Conservation (phyloP, 2,888 invertebrate species). For the Ashinkailepas kermadecensis region DNA sequence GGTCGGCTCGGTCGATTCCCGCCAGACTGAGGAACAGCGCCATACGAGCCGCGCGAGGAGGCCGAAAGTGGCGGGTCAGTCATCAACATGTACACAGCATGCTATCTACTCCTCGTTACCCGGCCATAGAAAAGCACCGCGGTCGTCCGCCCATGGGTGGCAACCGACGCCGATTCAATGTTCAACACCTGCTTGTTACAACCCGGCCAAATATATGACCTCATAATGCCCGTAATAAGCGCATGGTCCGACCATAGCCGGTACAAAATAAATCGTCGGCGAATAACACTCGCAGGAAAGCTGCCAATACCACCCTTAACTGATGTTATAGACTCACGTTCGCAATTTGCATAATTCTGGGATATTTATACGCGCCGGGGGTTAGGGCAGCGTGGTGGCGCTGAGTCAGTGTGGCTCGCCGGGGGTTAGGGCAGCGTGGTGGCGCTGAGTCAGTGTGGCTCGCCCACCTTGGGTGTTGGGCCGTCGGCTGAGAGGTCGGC, state of each 20-base stretch:
- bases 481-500: no score
- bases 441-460: neutral
- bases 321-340: slow-evolving; percentile 9
- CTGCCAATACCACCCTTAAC: slow-evolving; percentile 12
- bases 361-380: neutral
- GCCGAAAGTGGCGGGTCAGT: neutral
- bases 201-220: neutral
- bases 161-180: neutral
- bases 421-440: neutral
- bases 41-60: no score
- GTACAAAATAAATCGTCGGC: neutral
- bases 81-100: neutral
- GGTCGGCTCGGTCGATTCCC: no score
- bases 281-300: neutral
- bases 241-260: neutral
- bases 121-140: neutral
- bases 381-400: neutral
- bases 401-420: neutral
- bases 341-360: neutral
- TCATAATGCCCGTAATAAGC: slow-evolving; percentile 13
- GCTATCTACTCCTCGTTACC: neutral
- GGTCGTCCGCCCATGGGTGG: neutral
- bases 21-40: no score
- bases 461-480: no score
- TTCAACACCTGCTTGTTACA: neutral